Base-by-base conservation (phyloP, 2,113 vertebrate species). In the Hiodon alosoides region DNA sequence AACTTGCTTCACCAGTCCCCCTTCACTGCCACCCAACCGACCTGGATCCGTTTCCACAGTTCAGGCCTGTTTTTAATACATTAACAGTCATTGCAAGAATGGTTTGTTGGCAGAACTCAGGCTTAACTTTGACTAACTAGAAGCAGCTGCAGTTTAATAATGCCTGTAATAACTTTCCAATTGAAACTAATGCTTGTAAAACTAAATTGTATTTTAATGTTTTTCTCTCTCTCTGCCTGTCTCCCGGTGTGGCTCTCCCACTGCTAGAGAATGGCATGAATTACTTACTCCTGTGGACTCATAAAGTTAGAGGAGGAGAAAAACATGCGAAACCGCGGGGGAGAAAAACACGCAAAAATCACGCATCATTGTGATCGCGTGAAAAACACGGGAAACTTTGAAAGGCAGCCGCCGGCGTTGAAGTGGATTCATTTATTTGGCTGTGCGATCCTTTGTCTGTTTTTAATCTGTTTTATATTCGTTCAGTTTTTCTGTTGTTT, bases 161-260 rank as follows among this genome's bases (percentile, higher is more conserved):
- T 74, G 69, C 72, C 67, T 72, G 71, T 77, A 79, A 81, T 80
- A 82, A 78, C 78, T 79, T 84, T 79, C 65, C 73, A 82, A 78
- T 74, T 72, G 47, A 76, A 81, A 79, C 10, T 50, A 16, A 81
- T 76, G 53, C 78, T 76, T 83, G 78, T 86, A 81, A 81, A 84
- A 81, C 53, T 72, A 86, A 86, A 75, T 76, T 75, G 76, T 68
- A 10, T 81, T 84, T 79, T 75, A 81, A 84, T 82, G 79, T 83
- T 81, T 75, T 79, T 83, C 52, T 55, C 69, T 64, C 61, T 65
- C 75, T 54, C 59, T 71, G 4, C 1, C 78, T 57, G 73, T 79
- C 73, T 82, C 14, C 74, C 52, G 66, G 70, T 66, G 76, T 48
- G 10, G 53, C 52, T 68, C 66, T 65, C 72, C 53, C 66, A 17